Percentiles rank a stretch among this genome's conserved stretches.
phyloP scores from a whole-genome alignment of 2,113 vertebrate species.

The Talpa occidentalis region DNA sequence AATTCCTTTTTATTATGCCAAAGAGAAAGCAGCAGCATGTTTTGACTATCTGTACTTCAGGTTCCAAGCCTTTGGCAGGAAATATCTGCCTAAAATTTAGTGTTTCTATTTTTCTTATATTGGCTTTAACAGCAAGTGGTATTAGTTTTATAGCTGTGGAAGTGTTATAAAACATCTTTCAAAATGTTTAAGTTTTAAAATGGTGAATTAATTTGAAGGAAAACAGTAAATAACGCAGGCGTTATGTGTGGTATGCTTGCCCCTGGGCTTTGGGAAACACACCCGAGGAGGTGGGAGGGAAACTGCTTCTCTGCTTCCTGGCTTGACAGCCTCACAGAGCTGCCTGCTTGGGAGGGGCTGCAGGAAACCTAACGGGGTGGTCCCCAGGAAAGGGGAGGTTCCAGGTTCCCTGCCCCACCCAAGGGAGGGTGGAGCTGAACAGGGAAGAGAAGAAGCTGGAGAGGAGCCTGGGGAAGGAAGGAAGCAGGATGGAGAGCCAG shows the following conservation, averaged over 20 bases:
- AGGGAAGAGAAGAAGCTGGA: too few species aligned
- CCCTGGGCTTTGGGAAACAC: neutral
- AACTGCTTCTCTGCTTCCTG: too few species aligned
- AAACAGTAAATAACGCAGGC: neutral
- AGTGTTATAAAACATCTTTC: neutral
- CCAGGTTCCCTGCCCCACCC: too few species aligned
- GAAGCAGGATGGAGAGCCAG: too few species aligned
- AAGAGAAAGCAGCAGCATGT: neutral
- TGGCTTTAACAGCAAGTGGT: neutral
- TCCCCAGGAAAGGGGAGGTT: too few species aligned
- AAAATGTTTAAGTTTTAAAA: neutral
- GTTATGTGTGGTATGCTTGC: fast-evolving
- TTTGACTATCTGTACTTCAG: neutral
- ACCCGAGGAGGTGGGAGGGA: fast-evolving
- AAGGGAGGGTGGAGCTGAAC: too few species aligned
- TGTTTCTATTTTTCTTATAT: neutral
- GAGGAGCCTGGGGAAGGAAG: too few species aligned
- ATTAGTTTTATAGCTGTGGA: neutral
- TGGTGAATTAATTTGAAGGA: neutral
- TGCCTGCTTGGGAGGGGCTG: neutral
- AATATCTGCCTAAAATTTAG: neutral
- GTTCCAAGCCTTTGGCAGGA: neutral
- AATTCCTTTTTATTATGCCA: neutral
- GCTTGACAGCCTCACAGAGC: neutral
- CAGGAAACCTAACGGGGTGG: too few species aligned